Conservation (phyloP, 2,113 vertebrate genomes). For the Tupaia tana region DNA sequence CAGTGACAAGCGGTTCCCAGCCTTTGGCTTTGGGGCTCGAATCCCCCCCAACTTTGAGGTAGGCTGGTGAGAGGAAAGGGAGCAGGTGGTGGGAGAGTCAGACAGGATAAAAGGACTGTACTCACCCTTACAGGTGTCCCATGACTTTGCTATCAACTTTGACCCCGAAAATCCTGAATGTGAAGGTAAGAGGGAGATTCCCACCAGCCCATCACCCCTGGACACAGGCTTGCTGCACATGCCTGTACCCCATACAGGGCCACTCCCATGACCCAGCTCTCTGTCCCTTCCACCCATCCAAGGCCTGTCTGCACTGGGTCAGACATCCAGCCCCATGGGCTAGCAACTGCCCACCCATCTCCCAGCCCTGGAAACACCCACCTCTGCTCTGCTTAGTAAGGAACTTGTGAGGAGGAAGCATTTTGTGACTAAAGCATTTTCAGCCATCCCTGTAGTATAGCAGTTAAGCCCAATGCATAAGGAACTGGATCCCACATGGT, state of each 20-base stretch:
- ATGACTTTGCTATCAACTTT: conserved; percentile 85
- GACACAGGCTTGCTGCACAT: not conserved
- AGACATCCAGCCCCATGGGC: not conserved
- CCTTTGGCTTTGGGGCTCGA: conserved; percentile 85
- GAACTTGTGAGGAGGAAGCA: not conserved
- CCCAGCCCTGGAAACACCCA: not conserved
- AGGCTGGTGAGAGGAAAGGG: not conserved
- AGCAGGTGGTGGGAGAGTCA: not conserved
- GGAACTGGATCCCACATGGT: no score
- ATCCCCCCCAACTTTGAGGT: conserved; percentile 85
- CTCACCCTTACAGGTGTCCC: conserved; percentile 77
- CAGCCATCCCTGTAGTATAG: no score
- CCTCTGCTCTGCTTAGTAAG: not conserved
- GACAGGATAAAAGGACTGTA: not conserved
- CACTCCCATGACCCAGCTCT: not conserved
- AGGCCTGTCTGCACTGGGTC: not conserved
- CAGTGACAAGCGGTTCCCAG: conserved; percentile 85
- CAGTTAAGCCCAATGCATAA: no score
- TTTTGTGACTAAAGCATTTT: no score
- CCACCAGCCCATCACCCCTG: not conserved
- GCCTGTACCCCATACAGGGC: not conserved
- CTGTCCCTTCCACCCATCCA: not conserved
- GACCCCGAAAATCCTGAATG: conserved; percentile 84
- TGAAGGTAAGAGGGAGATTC: conserved; percentile 76
- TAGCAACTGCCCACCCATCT: not conserved